phyloP scores from a whole-genome alignment of 2,888 invertebrate species.

The Zaprionus obscuricornis region DNA sequence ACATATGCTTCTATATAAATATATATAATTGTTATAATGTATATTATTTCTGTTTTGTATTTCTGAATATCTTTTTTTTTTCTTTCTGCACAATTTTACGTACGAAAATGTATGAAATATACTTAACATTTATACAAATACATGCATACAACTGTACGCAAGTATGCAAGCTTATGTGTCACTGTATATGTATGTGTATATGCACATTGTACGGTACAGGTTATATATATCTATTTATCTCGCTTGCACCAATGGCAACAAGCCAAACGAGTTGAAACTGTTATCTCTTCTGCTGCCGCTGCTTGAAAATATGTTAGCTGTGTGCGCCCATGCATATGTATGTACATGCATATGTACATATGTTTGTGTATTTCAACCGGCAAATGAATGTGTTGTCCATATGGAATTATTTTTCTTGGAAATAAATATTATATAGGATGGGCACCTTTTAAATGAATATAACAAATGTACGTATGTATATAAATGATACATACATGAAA shows the following conservation, averaged over 20 bases:
- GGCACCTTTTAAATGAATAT: no score
- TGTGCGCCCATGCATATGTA: not conserved
- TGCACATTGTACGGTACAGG: conserved; percentile 10
- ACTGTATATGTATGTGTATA: conserved; percentile 19
- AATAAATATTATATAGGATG: no score
- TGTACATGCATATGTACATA: not conserved
- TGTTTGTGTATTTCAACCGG: conserved; percentile 23
- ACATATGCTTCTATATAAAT: not conserved
- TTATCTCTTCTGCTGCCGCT: conserved; percentile 13
- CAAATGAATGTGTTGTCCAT: conserved; percentile 17
- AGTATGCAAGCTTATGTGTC: not conserved
- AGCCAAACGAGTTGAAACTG: not conserved
- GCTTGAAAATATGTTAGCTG: conserved; percentile 1
- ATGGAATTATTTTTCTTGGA: conserved; percentile 6
- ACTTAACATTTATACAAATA: not conserved
- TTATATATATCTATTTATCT: conserved; percentile 26
- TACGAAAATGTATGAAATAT: no score
- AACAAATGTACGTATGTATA: not conserved
- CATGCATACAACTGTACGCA: not conserved
- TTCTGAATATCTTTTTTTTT: not conserved
- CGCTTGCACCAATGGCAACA: conserved; percentile 31
- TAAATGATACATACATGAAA: not conserved
- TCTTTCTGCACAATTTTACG: conserved; percentile 1
- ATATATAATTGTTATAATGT: not conserved
- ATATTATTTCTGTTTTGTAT: not conserved